A percentile compares a stretch with the other conserved stretches of the same genome.
phyloP scores from a whole-genome alignment of 23 tunicate species.

The Clavelina lepadiformis region DNA sequence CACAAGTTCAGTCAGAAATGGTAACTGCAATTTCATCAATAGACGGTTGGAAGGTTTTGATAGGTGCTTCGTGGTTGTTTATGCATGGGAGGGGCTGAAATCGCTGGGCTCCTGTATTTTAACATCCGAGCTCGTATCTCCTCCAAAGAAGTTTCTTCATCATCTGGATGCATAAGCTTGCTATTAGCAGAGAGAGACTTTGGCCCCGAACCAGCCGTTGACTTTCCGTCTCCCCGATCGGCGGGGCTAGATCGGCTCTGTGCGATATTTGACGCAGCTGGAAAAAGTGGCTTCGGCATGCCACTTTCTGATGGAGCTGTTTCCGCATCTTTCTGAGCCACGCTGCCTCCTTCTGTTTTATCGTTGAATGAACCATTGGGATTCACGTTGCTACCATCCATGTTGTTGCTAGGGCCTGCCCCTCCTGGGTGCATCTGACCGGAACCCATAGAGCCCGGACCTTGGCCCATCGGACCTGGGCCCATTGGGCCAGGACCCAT shows the following conservation, averaged over 20 bases:
- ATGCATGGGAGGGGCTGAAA: constrained; percentile 1
- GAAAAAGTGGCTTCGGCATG: constrained; percentile 84
- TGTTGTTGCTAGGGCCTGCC: constrained; percentile 33
- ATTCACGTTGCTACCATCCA: constrained; percentile 2
- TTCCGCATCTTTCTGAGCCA: background rate
- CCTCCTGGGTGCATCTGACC: constrained; percentile 53
- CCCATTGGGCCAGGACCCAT: constrained; percentile 81
- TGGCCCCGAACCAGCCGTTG: constrained; percentile 19
- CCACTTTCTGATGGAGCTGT: background rate
- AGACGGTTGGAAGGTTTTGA: too few relatives aligned
- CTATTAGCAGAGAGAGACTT: constrained; percentile 52
- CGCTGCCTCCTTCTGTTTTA: background rate
- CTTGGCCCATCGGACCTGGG: constrained; percentile 21
- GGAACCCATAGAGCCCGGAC: constrained; percentile 48
- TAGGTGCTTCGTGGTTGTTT: too few relatives aligned
- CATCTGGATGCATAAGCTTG: constrained; percentile 85
- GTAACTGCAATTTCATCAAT: too few relatives aligned
- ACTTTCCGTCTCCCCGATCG: constrained; percentile 6
- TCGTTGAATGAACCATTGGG: constrained; percentile 9
- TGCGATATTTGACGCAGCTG: constrained; percentile 82
- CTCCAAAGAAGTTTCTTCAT: constrained; percentile 81
- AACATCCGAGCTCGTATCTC: constrained; percentile 56
- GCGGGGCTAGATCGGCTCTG: constrained; percentile 7
- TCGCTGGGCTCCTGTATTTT: constrained; percentile 28
- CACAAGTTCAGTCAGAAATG: too few relatives aligned